Evolutionary conservation across 2,113 vertebrate species (phyloP), one percentile per base, ranked within the genome.

Genomic region (Syngnathus typhle): DNA sequence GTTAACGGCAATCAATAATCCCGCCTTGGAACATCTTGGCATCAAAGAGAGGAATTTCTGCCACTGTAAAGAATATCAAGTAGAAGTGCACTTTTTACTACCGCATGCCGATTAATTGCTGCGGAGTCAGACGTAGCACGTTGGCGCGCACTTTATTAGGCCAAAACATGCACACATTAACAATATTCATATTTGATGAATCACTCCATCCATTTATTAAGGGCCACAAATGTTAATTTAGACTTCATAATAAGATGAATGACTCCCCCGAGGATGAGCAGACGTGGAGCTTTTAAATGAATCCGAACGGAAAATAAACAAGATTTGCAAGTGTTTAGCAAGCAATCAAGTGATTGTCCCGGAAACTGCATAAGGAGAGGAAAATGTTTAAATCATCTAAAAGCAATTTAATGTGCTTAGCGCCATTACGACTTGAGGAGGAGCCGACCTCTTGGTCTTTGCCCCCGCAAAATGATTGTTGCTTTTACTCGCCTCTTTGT

Each of bases 1-100:
- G 11, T 71, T 78, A 77, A 83, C 78, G 58, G 55, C 74, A 89
- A 88, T 85, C 83, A 73, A 88, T 84, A 78, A 83, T 76, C 46
- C 67, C 3, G 21, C 27, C 37, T 55, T 59, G 60, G 67, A 76
- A 68, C 68, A 71, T 70, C 70, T 36, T 18, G 3, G 81, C 82
- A 79, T 85, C 84, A 84, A 88, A 86, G 75, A 69, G 60, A 51
- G 56, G 74, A 36, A 69, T 71, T 64, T 67, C 54, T 66, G 43
- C 0, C 64, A 77, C 74, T 84, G 65, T 73, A 79, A 82, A 62
- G 72, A 76, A 82, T 79, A 60, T 75, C 56, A 82, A 78, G 66
- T 55, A 74, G 75, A 70, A 63, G 65, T 65, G 23, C 15, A 16
- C 64, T 36, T 56, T 58, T 74, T 67, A 69, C 65, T 51, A 66